phyloP scores from a whole-genome alignment of 92 coral and sea anemone species.

The Porites evermanni region DNA sequence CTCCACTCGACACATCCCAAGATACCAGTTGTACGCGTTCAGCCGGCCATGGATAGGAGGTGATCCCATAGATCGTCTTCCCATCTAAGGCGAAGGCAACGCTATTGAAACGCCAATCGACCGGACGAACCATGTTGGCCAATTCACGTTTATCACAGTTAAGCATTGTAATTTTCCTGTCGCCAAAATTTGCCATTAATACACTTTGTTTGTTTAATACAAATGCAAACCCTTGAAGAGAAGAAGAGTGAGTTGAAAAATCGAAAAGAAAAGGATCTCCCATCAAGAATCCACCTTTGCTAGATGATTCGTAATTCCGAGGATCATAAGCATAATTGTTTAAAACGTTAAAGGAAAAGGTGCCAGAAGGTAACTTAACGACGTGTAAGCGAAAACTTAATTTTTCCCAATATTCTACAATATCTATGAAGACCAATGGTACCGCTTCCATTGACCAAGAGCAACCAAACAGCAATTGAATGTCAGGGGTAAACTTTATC shows the following conservation, averaged over 20 bases:
- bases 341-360: too few species aligned
- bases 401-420: too few species aligned
- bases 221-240: neutral
- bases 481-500: constrained; percentile 9
- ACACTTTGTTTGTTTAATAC: neutral
- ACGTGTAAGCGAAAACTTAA: too few species aligned
- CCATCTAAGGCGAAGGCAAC: neutral
- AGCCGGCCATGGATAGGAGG: too few species aligned
- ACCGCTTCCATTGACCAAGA: too few species aligned
- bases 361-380: too few species aligned
- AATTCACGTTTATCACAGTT: neutral
- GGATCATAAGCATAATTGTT: neutral
- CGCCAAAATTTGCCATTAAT: neutral
- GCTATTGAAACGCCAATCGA: too few species aligned
- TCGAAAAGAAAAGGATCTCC: neutral
- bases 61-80: neutral
- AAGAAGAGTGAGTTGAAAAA: neutral
- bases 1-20: neutral
- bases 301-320: neutral
- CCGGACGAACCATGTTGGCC: too few species aligned
- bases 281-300: neutral
- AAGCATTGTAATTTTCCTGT: neutral
- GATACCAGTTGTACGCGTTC: neutral
- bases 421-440: too few species aligned
- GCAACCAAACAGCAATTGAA: neutral